Conservation (phyloP, 2,113 vertebrate genomes). For the Cnemophilus loriae region DNA sequence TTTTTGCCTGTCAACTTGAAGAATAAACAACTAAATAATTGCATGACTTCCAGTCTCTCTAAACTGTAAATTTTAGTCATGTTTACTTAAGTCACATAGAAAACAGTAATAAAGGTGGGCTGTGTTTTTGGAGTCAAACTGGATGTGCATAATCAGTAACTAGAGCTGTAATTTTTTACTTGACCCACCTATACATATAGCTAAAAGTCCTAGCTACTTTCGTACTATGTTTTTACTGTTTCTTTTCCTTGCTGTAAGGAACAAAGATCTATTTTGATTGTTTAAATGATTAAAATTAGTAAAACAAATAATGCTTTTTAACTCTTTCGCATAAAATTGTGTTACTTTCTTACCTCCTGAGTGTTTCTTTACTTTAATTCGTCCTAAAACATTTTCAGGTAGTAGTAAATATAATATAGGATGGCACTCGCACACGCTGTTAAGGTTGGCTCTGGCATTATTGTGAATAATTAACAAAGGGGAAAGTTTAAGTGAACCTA, state of each 20-base stretch:
- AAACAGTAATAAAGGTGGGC: neutral
- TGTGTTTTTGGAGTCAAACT: neutral
- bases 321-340: neutral
- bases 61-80: neutral
- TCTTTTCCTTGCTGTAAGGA: neutral
- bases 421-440: neutral
- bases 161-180: neutral
- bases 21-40: neutral
- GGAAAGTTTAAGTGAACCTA: neutral
- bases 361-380: neutral
- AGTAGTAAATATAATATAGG: neutral
- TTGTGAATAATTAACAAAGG: neutral
- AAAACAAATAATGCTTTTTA: neutral
- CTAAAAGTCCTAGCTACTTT: neutral
- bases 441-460: neutral
- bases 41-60: neutral
- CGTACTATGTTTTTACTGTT: neutral
- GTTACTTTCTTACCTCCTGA: neutral
- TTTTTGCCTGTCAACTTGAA: neutral
- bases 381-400: neutral
- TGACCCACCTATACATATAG: fast-evolving
- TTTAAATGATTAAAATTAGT: neutral
- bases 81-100: neutral
- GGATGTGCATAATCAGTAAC: neutral
- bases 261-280: neutral